Percentiles rank a stretch among this genome's conserved stretches.
These are phyloP conservation scores for Hirtodrosophila trivittata DNA, from an alignment of 2,888 invertebrate species.

Conservation along the genomic window DNA sequence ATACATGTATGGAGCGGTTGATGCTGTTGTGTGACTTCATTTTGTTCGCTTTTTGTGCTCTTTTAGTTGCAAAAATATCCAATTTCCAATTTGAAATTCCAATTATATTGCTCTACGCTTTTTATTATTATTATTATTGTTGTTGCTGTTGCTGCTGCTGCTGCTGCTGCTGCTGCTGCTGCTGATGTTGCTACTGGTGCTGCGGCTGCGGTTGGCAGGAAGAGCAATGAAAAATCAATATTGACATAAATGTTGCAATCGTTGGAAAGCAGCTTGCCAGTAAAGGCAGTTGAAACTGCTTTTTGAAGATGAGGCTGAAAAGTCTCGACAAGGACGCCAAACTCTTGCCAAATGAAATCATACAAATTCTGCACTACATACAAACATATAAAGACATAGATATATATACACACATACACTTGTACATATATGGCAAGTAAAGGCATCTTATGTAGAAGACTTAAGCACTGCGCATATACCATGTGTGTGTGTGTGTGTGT, in stretches of 20 bases:
- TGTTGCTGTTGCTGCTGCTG: conserved; percentile 37
- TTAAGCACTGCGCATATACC: conserved; percentile 49
- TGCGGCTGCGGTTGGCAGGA: too few relatives aligned
- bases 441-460: background rate
- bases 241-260: conserved; percentile 63
- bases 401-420: conserved; percentile 11
- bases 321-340: conserved; percentile 35
- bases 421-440: conserved; percentile 3
- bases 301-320: conserved; percentile 23
- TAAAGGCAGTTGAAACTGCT: too few relatives aligned
- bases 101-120: conserved; percentile 75
- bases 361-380: conserved; percentile 45
- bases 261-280: conserved; percentile 18
- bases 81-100: conserved; percentile 77
- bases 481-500: conserved; percentile 4
- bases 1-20: conserved; percentile 9
- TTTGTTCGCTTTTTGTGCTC: conserved; percentile 45
- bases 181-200: conserved; percentile 29
- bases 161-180: conserved; percentile 10
- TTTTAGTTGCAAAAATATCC: conserved; percentile 71
- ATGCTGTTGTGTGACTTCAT: conserved; percentile 42
- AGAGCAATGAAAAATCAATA: conserved; percentile 73
- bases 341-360: conserved; percentile 47
- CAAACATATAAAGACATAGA: conserved; percentile 7
- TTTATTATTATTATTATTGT: conserved; percentile 66